Evolutionary conservation across 2,113 vertebrate genomes (phyloP), one percentile per base, ranked within the genome.

Genomic region (Larimichthys crocea): DNA sequence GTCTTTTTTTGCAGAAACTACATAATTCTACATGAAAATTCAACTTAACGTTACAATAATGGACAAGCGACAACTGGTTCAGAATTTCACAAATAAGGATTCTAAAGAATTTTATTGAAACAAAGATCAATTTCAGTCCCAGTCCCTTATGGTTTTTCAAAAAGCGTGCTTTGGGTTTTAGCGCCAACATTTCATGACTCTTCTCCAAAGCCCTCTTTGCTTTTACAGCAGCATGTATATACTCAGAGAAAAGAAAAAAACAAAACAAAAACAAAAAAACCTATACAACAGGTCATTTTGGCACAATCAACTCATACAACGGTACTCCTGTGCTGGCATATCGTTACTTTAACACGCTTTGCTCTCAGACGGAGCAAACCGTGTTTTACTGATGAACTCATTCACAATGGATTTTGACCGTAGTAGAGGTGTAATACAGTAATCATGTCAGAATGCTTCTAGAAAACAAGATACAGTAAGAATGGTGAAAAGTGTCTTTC

Each of bases 91-190:
- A 87, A 83, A 83, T 56, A 67, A 90, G 76, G 82, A 79, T 94
- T 94, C 93, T 80, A 86, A 93, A 95, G 85, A 94, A 87, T 93
- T 95, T 96, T 95, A 95, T 95, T 95, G 93, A 95, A 95, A 95
- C 94, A 92, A 96, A 94, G 88, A 93, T 94, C 89, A 93, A 91
- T 92, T 91, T 94, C 90, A 94, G 88, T 94, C 92, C 93, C 92
- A 94, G 84, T 95, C 93, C 94, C 92, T 94, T 94, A 90, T 92
- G 83, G 84, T 94, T 93, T 40, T 86, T 91, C 86, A 94, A 93
- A 95, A 94, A 94, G 86, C 90, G 88, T 87, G 91, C 94, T 95
- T 94, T 96, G 93, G 93, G 91, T 92, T 93, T 93, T 89, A 92
- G 90, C 90, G 73, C 89, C 82, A 89, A 92, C 87, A 93, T 92